Evolutionary conservation across 2,113 vertebrate genomes (phyloP).

Genomic region (Enhydra lutris): DNA sequence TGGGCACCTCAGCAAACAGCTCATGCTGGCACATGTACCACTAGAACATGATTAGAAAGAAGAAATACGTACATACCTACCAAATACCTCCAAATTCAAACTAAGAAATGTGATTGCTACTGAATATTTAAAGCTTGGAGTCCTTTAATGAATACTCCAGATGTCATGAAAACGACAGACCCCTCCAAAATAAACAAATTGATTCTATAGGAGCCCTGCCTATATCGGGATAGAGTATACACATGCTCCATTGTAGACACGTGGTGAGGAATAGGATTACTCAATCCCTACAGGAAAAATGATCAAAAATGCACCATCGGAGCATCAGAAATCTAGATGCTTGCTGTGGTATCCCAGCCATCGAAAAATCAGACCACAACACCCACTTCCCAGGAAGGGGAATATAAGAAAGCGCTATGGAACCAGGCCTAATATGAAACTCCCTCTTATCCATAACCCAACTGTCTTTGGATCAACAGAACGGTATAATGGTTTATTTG

Average conservation of each 20-base stretch:
- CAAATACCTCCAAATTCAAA: background rate
- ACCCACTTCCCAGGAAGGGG: background rate
- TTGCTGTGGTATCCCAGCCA: background rate
- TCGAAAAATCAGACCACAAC: background rate
- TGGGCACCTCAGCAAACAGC: background rate
- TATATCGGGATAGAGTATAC: background rate
- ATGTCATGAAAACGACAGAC: background rate
- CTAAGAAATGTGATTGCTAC: background rate
- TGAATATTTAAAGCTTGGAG: background rate
- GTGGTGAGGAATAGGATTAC: background rate
- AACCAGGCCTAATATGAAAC: background rate
- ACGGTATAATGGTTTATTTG: background rate
- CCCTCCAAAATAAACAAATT: background rate
- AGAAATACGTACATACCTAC: background rate
- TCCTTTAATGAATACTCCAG: background rate
- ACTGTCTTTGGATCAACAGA: too few species aligned
- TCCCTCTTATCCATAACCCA: background rate
- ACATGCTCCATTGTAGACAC: background rate
- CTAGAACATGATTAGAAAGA: background rate
- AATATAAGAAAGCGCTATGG: background rate
- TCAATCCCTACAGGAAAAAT: background rate
- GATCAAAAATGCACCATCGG: background rate
- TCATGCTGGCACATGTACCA: background rate
- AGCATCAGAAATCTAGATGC: background rate
- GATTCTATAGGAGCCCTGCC: background rate